Conservation (phyloP, 2,797 vertebrate species). For the Chelon labrosus region DNA sequence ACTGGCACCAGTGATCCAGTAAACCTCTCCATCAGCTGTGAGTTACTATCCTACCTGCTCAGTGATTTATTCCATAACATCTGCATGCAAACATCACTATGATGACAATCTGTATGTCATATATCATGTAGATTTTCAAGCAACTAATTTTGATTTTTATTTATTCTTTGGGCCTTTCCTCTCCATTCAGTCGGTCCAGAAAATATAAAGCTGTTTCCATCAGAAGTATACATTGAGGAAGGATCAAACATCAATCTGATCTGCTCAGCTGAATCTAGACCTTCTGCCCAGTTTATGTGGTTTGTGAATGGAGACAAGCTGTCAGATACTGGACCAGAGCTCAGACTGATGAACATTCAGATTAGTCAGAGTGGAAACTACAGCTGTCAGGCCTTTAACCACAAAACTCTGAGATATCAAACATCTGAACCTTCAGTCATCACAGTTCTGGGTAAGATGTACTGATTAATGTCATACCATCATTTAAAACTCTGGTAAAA, state of each 20-base stretch:
- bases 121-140: rapidly evolving
- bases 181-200: slow-evolving; percentile 69
- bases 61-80: no score
- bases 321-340: slow-evolving; percentile 40
- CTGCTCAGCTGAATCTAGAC: slow-evolving; percentile 67
- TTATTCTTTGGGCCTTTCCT: background rate
- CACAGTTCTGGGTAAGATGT: slow-evolving; percentile 59
- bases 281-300: slow-evolving; percentile 56
- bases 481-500: no score
- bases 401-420: slow-evolving; percentile 48
- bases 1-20: slow-evolving; percentile 39
- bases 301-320: slow-evolving; percentile 47
- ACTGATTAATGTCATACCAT: no score
- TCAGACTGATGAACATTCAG: slow-evolving; percentile 59
- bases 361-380: slow-evolving; percentile 67
- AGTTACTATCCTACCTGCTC: no score
- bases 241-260: slow-evolving; percentile 61
- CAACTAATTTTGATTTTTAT: background rate
- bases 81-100: no score
- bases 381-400: slow-evolving; percentile 71
- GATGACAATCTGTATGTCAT: no score
- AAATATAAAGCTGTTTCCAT: slow-evolving; percentile 32
- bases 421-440: slow-evolving; percentile 42
- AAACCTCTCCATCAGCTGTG: no score
- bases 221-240: slow-evolving; percentile 3